phyloP scores from a whole-genome alignment of 2,888 invertebrate genomes.

The Subacronicta megacephala region DNA sequence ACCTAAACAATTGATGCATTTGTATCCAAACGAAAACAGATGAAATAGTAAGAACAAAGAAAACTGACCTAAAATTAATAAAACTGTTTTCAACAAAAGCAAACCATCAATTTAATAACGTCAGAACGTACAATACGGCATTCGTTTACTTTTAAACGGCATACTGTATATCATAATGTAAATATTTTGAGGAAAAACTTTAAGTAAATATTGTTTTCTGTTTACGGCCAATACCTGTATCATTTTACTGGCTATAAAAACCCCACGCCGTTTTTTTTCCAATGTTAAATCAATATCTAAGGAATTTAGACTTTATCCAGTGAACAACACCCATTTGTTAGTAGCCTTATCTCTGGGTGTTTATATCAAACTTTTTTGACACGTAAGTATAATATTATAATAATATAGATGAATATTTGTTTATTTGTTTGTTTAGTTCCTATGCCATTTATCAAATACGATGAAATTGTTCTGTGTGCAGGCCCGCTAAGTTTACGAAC shows the following conservation, averaged over 20 bases:
- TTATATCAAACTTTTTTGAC: too few relatives aligned
- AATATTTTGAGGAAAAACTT: constrained; percentile 22
- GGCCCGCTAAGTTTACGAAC: too few relatives aligned
- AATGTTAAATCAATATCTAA: constrained; percentile 5
- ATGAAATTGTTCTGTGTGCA: too few relatives aligned
- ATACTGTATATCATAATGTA: constrained; percentile 20
- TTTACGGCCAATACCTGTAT: constrained; percentile 8
- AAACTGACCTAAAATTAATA: not conserved
- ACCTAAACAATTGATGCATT: too few relatives aligned
- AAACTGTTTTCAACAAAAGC: not conserved
- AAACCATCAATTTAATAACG: constrained; percentile 1
- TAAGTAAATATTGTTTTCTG: constrained; percentile 16
- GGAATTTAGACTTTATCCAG: too few relatives aligned
- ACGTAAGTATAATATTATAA: too few relatives aligned
- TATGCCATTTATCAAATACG: too few relatives aligned
- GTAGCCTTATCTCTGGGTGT: too few relatives aligned
- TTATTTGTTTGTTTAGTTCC: too few relatives aligned
- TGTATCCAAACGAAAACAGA: too few relatives aligned
- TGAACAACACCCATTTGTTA: too few relatives aligned
- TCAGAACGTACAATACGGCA: constrained; percentile 5
- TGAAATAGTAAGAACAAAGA: not conserved
- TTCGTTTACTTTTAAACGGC: not conserved
- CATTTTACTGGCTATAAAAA: constrained; percentile 17
- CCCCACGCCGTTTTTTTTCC: constrained; percentile 13
- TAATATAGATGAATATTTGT: too few relatives aligned